Conservation (phyloP, 2,888 invertebrate genomes). For the Dendrolimus pini region DNA sequence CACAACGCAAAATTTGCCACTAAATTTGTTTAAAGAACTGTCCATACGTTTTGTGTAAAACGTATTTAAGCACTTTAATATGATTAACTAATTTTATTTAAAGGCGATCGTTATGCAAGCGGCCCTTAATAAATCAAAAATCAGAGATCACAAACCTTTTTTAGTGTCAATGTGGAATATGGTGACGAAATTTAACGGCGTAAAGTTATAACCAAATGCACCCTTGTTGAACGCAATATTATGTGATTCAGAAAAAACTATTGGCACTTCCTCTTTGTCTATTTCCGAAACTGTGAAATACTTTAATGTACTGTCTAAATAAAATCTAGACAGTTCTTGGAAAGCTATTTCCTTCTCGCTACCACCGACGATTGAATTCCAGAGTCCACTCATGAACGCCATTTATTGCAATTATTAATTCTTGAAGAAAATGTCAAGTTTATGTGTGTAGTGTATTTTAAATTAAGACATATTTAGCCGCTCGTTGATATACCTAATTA, state of each 20-base stretch:
- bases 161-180: slow-evolving; percentile 79
- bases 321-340: slow-evolving; percentile 67
- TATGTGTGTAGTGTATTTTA: slow-evolving; percentile 12
- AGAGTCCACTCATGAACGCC: slow-evolving; percentile 69
- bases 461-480: too few species aligned
- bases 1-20: too few species aligned
- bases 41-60: too few species aligned
- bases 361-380: slow-evolving; percentile 65
- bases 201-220: slow-evolving; percentile 73
- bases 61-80: too few species aligned
- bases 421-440: slow-evolving; percentile 24
- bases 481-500: too few species aligned
- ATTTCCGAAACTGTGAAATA: slow-evolving; percentile 80
- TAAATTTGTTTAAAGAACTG: too few species aligned
- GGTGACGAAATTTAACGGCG: slow-evolving; percentile 78
- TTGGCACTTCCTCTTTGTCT: slow-evolving; percentile 77
- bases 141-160: slow-evolving; percentile 75
- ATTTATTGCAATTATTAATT: slow-evolving; percentile 45
- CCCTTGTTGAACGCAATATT: slow-evolving; percentile 60
- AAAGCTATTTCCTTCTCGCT: slow-evolving; percentile 56
- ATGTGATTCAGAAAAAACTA: slow-evolving; percentile 76
- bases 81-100: too few species aligned
- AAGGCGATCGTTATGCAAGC: too few species aligned
- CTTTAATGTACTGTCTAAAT: slow-evolving; percentile 76
- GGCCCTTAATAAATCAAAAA: background rate